phyloP scores from a whole-genome alignment of 64 coral and sea anemone species.

The Porites lutea region DNA sequence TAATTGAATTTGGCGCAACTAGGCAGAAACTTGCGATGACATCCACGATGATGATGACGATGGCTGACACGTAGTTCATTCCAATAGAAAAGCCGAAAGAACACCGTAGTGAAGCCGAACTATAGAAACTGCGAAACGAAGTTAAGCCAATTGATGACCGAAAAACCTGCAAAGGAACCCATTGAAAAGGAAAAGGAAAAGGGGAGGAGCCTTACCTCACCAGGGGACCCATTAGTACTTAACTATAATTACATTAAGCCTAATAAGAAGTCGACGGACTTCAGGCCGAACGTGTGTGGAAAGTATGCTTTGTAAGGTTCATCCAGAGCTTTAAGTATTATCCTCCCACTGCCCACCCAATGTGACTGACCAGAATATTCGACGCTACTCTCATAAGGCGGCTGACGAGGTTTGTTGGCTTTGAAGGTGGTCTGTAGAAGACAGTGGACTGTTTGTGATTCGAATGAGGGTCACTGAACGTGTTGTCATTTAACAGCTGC shows the following conservation, averaged over 20 bases:
- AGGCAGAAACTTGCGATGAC: background rate
- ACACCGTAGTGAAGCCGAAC: background rate
- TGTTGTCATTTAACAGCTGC: no score
- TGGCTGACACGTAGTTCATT: background rate
- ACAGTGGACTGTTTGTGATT: no score
- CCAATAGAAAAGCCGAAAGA: background rate
- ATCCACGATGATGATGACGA: no score
- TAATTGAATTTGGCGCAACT: background rate
- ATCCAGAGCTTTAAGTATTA: background rate
- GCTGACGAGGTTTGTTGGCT: no score
- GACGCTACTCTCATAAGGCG: no score
- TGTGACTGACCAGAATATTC: no score
- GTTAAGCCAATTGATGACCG: background rate
- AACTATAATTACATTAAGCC: constrained; percentile 15
- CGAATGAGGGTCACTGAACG: no score
- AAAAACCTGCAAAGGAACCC: constrained; percentile 38
- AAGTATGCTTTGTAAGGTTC: constrained; percentile 21
- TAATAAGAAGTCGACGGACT: constrained; percentile 13
- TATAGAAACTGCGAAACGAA: background rate
- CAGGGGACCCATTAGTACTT: background rate
- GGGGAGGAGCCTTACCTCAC: background rate
- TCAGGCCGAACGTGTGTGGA: constrained; percentile 30
- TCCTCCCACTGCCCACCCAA: background rate
- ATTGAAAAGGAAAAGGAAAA: background rate
- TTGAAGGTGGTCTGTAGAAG: no score